Percentiles rank a stretch among this genome's conserved stretches.
Evolutionary conservation across 2,113 vertebrate genomes (phyloP).

Genomic region (Boleophthalmus pectinirostris): DNA sequence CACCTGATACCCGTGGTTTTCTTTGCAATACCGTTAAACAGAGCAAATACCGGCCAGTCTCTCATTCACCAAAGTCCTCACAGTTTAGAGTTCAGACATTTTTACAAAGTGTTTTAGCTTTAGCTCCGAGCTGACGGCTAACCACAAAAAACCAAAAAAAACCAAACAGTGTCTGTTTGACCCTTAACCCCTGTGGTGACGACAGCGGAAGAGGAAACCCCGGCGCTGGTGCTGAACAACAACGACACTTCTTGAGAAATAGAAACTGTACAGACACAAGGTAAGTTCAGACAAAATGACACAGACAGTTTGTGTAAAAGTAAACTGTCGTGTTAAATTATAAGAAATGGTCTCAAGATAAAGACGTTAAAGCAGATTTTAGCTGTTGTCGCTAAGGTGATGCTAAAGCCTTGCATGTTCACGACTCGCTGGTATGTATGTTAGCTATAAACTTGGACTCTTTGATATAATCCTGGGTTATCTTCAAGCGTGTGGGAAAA

Average conservation of each 20-base stretch:
- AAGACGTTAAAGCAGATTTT: background rate
- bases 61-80: background rate
- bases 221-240: background rate
- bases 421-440: background rate
- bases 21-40: background rate
- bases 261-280: background rate
- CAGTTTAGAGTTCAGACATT: background rate
- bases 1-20: background rate
- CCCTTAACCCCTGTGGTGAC: conserved; percentile 19
- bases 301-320: background rate
- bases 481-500: background rate
- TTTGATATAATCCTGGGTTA: background rate
- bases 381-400: background rate
- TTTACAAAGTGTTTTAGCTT: background rate
- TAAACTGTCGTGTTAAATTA: background rate
- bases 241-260: background rate
- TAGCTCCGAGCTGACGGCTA: background rate
- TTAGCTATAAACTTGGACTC: no score
- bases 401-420: background rate
- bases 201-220: conserved; percentile 19
- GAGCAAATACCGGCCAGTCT: background rate
- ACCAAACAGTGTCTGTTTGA: background rate
- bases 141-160: background rate
- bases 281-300: conserved; percentile 9
- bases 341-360: background rate